Percentiles rank a stretch among this genome's conserved stretches.
Conservation (phyloP, 2,797 vertebrate species). For the Esox masquinongy region DNA sequence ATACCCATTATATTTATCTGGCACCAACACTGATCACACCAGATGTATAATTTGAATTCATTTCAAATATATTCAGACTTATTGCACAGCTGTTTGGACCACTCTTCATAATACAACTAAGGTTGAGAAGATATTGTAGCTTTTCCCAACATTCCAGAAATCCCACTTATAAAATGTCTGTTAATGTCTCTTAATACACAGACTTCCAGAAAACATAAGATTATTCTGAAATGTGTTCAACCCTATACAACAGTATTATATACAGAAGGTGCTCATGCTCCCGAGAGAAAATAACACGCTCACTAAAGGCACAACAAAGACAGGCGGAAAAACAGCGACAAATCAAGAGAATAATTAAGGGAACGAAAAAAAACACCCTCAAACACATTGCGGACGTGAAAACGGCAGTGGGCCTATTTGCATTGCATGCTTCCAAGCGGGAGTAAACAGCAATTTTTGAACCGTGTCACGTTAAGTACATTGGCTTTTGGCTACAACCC, state of each 20-base stretch:
- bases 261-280: constrained; percentile 39
- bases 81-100: neutral
- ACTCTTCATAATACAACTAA: neutral
- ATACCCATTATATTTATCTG: neutral
- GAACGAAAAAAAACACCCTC: constrained; percentile 45
- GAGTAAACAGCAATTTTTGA: constrained; percentile 73
- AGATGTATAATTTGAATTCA: neutral
- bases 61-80: neutral
- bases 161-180: neutral
- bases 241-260: constrained; percentile 3
- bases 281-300: constrained; percentile 45
- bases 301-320: constrained; percentile 42
- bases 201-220: neutral
- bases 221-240: neutral
- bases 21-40: neutral
- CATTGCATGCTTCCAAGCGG: constrained; percentile 63
- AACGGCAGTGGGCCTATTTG: constrained; percentile 57
- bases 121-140: neutral
- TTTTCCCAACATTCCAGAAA: neutral
- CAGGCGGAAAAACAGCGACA: constrained; percentile 59
- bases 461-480: constrained; percentile 76
- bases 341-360: constrained; percentile 54
- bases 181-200: neutral
- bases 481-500: constrained; percentile 67
- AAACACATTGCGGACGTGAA: constrained; percentile 43